Percentiles rank a stretch among this genome's conserved stretches.
These are phyloP conservation scores for Diorhabda sublineata DNA, from an alignment of 1,140 invertebrate genomes.

Conservation along the genomic window DNA sequence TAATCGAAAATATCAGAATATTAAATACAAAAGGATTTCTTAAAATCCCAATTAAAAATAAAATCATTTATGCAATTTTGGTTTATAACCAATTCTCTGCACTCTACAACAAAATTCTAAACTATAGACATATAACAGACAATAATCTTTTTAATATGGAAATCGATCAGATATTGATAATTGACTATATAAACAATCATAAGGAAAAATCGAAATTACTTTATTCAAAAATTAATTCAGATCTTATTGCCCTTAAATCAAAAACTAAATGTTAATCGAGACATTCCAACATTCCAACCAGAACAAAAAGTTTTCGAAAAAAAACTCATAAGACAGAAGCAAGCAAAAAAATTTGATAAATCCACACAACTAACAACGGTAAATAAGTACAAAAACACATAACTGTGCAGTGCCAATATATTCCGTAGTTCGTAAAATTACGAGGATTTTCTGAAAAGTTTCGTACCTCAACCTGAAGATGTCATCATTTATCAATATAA, in stretches of 20 bases:
- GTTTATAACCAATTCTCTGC: background rate
- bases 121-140: no score
- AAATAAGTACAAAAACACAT: slow-evolving; percentile 22
- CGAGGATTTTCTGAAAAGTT: no score
- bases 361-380: background rate
- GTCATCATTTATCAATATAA: no score
- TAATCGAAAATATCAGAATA: slow-evolving; percentile 6
- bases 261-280: background rate
- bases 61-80: slow-evolving; percentile 26
- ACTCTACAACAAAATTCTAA: no score
- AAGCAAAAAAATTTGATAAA: background rate
- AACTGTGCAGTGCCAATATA: no score
- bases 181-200: background rate
- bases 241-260: slow-evolving; percentile 16
- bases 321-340: background rate
- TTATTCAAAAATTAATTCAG: background rate
- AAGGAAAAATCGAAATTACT: background rate
- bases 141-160: no score
- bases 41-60: slow-evolving; percentile 30
- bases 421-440: no score
- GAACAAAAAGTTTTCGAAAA: background rate
- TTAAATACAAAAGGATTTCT: slow-evolving; percentile 33
- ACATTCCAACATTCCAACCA: slow-evolving; percentile 10
- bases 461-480: no score
- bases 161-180: no score